Evolutionary conservation across 2,888 invertebrate genomes (phyloP).

Genomic region (Heliconius ismenius): DNA sequence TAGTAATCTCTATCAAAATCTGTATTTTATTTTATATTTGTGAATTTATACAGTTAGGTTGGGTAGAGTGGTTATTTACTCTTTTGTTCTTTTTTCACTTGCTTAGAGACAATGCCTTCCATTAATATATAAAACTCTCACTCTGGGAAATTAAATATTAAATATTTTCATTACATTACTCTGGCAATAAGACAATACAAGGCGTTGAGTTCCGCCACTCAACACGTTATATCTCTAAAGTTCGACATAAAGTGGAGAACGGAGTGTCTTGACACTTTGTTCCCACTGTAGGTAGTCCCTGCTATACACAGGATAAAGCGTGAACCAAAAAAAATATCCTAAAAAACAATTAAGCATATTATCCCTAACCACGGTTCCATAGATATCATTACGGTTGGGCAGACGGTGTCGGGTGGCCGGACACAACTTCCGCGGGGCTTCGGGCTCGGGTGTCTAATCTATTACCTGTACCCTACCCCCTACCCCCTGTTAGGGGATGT

Average conservation of each 20-base stretch:
- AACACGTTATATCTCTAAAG: not conserved
- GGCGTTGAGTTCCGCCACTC: not conserved
- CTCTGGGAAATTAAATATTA: not conserved
- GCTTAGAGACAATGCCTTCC: too few species aligned
- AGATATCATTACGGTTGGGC: conserved; percentile 45
- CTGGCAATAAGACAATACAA: not conserved
- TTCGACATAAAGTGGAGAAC: not conserved
- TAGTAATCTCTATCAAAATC: too few species aligned
- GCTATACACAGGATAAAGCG: not conserved
- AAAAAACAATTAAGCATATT: not conserved
- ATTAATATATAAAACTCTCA: too few species aligned
- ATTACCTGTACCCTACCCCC: conserved; percentile 46
- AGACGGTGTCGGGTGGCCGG: conserved; percentile 66
- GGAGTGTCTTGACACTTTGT: too few species aligned
- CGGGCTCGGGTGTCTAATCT: conserved; percentile 69
- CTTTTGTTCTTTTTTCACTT: too few species aligned
- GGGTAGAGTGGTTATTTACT: too few species aligned
- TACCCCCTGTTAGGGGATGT: conserved; percentile 30
- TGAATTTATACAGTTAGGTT: too few species aligned
- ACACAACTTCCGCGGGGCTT: conserved; percentile 71
- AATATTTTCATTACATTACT: not conserved
- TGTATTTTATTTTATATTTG: too few species aligned
- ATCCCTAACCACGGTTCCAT: conserved; percentile 14
- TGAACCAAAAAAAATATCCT: not conserved
- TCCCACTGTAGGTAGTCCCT: not conserved